phyloP scores from a whole-genome alignment of 1,140 invertebrate species.

The Drosophila tsacasi region DNA sequence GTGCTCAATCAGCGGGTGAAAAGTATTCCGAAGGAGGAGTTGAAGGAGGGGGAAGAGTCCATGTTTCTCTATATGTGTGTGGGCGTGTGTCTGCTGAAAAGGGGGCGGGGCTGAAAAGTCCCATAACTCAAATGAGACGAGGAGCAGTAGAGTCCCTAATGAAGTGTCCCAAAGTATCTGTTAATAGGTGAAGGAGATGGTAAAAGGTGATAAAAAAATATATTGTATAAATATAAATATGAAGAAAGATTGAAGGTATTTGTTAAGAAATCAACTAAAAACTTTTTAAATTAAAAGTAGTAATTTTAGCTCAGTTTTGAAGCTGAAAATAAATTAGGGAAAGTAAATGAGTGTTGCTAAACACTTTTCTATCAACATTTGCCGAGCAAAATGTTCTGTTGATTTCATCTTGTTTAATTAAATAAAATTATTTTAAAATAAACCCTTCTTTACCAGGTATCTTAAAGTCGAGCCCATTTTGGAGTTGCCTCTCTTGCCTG shows the following conservation, averaged over 20 bases:
- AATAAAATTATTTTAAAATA: neutral
- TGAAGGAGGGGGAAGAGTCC: neutral
- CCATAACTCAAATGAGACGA: conserved; percentile 73
- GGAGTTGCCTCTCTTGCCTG: neutral
- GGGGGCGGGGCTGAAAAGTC: conserved; percentile 20
- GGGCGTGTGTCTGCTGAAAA: conserved; percentile 44
- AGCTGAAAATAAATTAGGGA: too few species aligned
- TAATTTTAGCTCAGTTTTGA: too few species aligned
- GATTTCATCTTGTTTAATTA: too few species aligned
- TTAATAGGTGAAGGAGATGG: conserved; percentile 53
- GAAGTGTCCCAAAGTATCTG: conserved; percentile 82
- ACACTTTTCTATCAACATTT: neutral
- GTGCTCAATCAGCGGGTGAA: conserved; percentile 72
- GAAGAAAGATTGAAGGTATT: neutral
- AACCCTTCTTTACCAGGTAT: neutral
- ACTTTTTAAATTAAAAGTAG: too few species aligned
- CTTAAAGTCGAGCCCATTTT: neutral
- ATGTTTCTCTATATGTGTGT: conserved; percentile 29
- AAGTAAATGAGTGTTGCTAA: neutral
- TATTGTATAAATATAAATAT: neutral
- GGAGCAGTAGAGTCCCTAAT: conserved; percentile 47
- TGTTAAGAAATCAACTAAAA: too few species aligned
- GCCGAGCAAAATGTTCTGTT: neutral
- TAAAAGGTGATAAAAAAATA: neutral
- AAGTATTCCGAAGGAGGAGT: neutral